These are phyloP conservation scores for Cosmia trapezina DNA, from an alignment of 2,888 invertebrate genomes.

Conservation along the genomic window DNA sequence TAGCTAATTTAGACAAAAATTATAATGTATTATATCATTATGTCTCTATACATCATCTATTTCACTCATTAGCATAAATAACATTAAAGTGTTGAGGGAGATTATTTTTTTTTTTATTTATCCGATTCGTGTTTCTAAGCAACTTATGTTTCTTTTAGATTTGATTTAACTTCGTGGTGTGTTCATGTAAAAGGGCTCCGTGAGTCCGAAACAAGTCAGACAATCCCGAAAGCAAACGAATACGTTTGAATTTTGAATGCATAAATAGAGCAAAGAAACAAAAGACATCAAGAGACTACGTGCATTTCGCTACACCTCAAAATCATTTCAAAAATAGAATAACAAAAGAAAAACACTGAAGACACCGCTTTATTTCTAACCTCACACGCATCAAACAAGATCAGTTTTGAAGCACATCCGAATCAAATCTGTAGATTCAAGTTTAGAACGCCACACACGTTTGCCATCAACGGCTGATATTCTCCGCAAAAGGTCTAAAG, in stretches of 20 bases:
- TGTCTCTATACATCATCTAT: too few species aligned
- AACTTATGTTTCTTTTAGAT: too few species aligned
- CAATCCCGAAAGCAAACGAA: neutral
- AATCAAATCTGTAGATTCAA: conserved; percentile 46
- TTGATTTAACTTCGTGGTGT: neutral
- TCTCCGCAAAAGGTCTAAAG: conserved; percentile 59
- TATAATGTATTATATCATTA: too few species aligned
- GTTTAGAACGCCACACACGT: conserved; percentile 59
- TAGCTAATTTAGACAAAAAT: too few species aligned
- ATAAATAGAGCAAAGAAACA: neutral
- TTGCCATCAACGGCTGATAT: conserved; percentile 46
- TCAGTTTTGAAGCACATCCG: conserved; percentile 44
- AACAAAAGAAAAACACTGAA: neutral
- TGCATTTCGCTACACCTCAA: neutral
- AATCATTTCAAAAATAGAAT: conserved; percentile 12
- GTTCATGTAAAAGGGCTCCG: neutral
- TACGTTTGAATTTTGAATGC: neutral
- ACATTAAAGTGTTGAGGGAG: too few species aligned
- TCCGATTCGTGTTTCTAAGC: too few species aligned
- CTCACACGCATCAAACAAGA: conserved; percentile 19
- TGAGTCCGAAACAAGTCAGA: neutral
- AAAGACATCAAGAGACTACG: neutral
- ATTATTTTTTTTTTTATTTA: too few species aligned
- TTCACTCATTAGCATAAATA: too few species aligned
- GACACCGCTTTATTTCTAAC: conserved; percentile 7